These are phyloP conservation scores for Sycophaga agraensis DNA, from an alignment of 1,140 invertebrate species.

Conservation along the genomic window DNA sequence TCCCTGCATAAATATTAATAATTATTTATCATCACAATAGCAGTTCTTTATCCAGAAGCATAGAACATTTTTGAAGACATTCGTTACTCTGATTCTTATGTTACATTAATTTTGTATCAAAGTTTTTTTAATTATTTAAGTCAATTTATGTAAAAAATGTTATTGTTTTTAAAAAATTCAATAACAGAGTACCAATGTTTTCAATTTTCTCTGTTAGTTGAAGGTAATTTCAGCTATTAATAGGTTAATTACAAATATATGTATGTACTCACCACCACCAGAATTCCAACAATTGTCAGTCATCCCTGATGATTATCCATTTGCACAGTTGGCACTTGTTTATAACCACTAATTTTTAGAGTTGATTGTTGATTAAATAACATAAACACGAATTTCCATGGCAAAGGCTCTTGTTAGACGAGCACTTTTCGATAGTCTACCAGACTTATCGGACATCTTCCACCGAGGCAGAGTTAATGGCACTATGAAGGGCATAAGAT, in stretches of 20 bases:
- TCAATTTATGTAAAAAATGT: neutral
- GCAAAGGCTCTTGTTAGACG: constrained; percentile 1
- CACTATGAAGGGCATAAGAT: constrained; percentile 12
- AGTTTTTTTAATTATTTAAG: neutral
- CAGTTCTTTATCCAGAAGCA: too few relatives aligned
- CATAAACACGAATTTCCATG: constrained; percentile 20
- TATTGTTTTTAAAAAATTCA: neutral
- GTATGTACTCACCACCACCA: constrained; percentile 62
- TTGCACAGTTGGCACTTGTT: constrained; percentile 52
- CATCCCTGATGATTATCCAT: constrained; percentile 63
- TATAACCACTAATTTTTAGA: constrained; percentile 17
- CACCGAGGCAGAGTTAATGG: constrained; percentile 20
- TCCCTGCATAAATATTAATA: too few relatives aligned
- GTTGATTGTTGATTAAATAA: constrained; percentile 22
- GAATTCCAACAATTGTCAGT: constrained; percentile 66
- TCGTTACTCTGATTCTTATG: too few relatives aligned
- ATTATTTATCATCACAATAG: too few relatives aligned
- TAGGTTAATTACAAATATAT: constrained; percentile 4
- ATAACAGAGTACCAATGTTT: constrained; percentile 25
- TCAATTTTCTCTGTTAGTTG: constrained; percentile 18
- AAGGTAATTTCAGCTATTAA: neutral
- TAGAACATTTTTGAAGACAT: too few relatives aligned
- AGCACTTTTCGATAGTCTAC: constrained; percentile 15
- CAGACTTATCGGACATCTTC: constrained; percentile 19
- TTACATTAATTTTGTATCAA: too few relatives aligned